phyloP scores from a whole-genome alignment of 2,113 vertebrate species.

The Syngnathoides biaculeatus region DNA sequence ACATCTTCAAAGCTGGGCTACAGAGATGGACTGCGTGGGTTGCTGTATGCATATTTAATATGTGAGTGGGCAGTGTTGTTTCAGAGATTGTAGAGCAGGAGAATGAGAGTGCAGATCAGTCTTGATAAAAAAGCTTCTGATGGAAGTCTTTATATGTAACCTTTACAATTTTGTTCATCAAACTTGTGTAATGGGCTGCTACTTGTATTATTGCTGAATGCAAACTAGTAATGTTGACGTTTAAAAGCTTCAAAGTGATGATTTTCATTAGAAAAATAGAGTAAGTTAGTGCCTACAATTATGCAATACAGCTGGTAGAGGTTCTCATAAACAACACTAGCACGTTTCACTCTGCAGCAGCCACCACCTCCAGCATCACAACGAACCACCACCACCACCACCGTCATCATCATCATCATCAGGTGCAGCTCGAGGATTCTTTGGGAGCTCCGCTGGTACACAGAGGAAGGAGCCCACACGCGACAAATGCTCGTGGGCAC shows the following conservation, averaged over 20 bases:
- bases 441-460: slow-evolving; percentile 14
- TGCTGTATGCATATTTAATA: slow-evolving; percentile 60
- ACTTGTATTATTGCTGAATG: not conserved
- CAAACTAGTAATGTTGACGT: not conserved
- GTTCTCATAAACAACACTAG: slow-evolving; percentile 40
- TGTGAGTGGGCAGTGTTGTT: slow-evolving; percentile 56
- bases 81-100: slow-evolving; percentile 35
- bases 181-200: not conserved
- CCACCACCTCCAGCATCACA: slow-evolving; percentile 23
- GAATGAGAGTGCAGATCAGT: not conserved
- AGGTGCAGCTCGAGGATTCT: slow-evolving; percentile 22
- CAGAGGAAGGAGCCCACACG: not conserved
- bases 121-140: not conserved
- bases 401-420: slow-evolving; percentile 5
- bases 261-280: not conserved
- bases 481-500: slow-evolving; percentile 7
- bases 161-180: not conserved
- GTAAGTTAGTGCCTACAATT: not conserved
- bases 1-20: slow-evolving; percentile 3
- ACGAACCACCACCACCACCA: slow-evolving; percentile 9
- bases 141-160: not conserved
- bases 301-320: slow-evolving; percentile 4
- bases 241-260: not conserved
- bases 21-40: slow-evolving; percentile 50
- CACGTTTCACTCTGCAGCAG: slow-evolving; percentile 61